These are phyloP conservation scores for Chloroceryle inda DNA, from an alignment of 2,797 vertebrate genomes.

Conservation along the genomic window DNA sequence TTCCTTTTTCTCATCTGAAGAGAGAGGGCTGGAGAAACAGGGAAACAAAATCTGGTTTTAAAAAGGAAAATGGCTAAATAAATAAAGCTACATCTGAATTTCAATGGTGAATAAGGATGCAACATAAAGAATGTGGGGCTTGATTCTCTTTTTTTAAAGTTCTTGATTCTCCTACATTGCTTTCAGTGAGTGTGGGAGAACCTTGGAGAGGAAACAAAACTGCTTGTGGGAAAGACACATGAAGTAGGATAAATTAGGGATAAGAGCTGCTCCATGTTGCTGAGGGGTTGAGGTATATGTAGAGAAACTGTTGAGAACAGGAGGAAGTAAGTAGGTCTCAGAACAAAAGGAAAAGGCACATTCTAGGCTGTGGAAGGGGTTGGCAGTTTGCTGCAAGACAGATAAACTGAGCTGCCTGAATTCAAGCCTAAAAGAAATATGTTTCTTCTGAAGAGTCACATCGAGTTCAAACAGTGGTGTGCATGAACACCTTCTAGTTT, in stretches of 20 bases:
- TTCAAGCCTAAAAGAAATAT: not conserved
- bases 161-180: not conserved
- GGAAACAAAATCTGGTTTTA: not conserved
- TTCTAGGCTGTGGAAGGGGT: not conserved
- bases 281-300: not conserved
- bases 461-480: not conserved
- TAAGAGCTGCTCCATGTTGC: not conserved
- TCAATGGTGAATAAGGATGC: not conserved
- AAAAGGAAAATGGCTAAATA: not conserved
- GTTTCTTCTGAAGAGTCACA: not conserved
- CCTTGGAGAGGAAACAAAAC: not conserved
- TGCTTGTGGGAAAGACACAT: not conserved
- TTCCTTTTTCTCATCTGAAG: not conserved
- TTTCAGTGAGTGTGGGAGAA: not conserved
- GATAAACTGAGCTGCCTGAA: not conserved
- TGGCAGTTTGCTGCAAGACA: not conserved
- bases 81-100: not conserved
- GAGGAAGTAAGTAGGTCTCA: not conserved
- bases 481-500: not conserved
- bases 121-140: not conserved
- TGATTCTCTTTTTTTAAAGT: not conserved
- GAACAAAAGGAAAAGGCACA: not conserved
- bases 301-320: not conserved
- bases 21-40: not conserved
- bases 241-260: not conserved